Conservation (phyloP, 2,888 invertebrate species). For the Leptinotarsa juncta region DNA sequence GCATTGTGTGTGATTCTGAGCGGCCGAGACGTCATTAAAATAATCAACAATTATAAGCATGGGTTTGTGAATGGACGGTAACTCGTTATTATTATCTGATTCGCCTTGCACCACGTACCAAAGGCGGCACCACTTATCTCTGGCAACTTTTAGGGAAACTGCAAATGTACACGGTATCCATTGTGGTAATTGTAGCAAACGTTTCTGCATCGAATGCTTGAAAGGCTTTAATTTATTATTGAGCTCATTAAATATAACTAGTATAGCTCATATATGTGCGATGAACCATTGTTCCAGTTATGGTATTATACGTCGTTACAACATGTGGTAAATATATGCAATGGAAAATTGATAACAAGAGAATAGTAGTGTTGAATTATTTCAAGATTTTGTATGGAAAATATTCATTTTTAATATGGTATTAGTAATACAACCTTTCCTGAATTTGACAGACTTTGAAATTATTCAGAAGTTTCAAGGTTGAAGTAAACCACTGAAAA, state of each 20-base stretch:
- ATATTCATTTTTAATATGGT: too few relatives aligned
- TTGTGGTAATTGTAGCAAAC: constrained; percentile 38
- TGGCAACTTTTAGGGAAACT: constrained; percentile 55
- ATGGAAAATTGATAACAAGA: too few relatives aligned
- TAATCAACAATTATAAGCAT: constrained; percentile 66
- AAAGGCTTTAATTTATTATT: constrained; percentile 45
- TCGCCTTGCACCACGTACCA: constrained; percentile 54
- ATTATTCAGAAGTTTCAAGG: too few relatives aligned
- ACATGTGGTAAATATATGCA: too few relatives aligned
- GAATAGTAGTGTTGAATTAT: too few relatives aligned
- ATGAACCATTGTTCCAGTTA: constrained; percentile 18
- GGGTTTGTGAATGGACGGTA: constrained; percentile 53
- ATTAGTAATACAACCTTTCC: too few relatives aligned
- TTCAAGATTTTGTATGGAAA: too few relatives aligned
- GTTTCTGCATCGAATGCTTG: constrained; percentile 35
- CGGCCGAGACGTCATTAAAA: constrained; percentile 63
- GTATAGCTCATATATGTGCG: constrained; percentile 12
- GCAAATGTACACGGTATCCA: constrained; percentile 45
- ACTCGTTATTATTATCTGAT: constrained; percentile 61
- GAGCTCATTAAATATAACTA: constrained; percentile 42
- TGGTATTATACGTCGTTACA: background rate
- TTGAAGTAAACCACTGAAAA: too few relatives aligned
- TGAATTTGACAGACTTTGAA: too few relatives aligned
- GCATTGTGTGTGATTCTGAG: constrained; percentile 62
- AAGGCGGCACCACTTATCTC: constrained; percentile 55